Evolutionary conservation across 23 tunicate species (phyloP).

Genomic region (Halocynthia aurantium): DNA sequence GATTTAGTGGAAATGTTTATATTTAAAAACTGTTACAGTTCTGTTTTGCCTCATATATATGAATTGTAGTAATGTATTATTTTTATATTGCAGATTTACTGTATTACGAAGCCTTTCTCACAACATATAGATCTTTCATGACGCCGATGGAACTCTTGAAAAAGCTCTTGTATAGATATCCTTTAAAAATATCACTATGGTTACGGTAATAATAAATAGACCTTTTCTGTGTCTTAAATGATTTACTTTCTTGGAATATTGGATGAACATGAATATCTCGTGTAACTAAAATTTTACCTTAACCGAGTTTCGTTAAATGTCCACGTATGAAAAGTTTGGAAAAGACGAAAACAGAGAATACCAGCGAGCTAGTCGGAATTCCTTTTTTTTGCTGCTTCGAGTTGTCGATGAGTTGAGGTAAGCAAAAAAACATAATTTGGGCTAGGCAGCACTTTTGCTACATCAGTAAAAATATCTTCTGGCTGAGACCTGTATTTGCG

Average conservation of each 20-base stretch:
- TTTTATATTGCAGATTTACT: constrained; percentile 42
- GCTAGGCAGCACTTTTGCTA: too few relatives aligned
- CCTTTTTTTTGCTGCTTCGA: constrained; percentile 73
- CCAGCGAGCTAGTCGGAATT: constrained; percentile 49
- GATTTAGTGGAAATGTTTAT: too few relatives aligned
- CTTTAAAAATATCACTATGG: constrained; percentile 3
- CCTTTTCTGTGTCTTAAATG: too few relatives aligned
- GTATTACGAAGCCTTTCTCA: constrained; percentile 86
- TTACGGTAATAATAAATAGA: too few relatives aligned
- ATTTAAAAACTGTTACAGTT: too few relatives aligned
- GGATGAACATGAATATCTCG: too few relatives aligned
- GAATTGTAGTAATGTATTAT: too few relatives aligned
- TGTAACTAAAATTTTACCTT: constrained; percentile 20
- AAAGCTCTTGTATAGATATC: constrained; percentile 67
- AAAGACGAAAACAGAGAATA: constrained; percentile 42
- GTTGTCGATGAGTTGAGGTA: constrained; percentile 91
- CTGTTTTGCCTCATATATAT: too few relatives aligned
- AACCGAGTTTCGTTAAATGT: background rate
- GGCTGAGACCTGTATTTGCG: too few relatives aligned
- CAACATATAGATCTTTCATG: constrained; percentile 82
- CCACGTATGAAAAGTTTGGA: constrained; percentile 66
- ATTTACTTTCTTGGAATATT: too few relatives aligned
- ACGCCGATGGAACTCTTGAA: constrained; percentile 73
- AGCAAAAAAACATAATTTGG: background rate
- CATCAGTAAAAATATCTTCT: too few relatives aligned